phyloP scores from a whole-genome alignment of 2,888 invertebrate species.

The Drosophila hamatofila region DNA sequence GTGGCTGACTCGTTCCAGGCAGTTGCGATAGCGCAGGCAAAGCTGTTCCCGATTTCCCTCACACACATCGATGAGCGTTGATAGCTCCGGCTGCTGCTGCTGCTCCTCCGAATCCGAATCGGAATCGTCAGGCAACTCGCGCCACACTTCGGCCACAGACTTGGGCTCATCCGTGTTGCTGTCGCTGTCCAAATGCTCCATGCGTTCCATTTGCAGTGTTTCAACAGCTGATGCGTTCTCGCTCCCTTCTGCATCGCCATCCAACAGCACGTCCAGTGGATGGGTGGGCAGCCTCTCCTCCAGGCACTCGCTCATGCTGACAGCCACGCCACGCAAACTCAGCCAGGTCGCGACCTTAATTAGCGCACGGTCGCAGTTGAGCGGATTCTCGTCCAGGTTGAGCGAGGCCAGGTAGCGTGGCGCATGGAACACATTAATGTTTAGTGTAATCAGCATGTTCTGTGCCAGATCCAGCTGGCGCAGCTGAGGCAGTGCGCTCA shows the following conservation, averaged over 20 bases:
- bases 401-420: slow-evolving; percentile 86
- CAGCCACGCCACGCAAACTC: slow-evolving; percentile 63
- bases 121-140: slow-evolving; percentile 50
- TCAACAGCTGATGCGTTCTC: not conserved
- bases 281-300: slow-evolving; percentile 31
- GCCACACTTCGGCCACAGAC: slow-evolving; percentile 54
- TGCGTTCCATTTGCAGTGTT: slow-evolving; percentile 73
- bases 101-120: slow-evolving; percentile 35
- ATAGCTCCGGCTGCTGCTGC: slow-evolving; percentile 22
- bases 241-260: not conserved
- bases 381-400: slow-evolving; percentile 87
- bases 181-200: slow-evolving; percentile 58
- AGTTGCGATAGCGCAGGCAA: slow-evolving; percentile 76
- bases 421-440: slow-evolving; percentile 85
- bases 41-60: slow-evolving; percentile 62
- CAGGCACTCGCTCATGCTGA: slow-evolving; percentile 74
- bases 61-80: slow-evolving; percentile 66
- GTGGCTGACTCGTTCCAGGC: slow-evolving; percentile 71
- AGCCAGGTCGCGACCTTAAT: slow-evolving; percentile 70
- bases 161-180: slow-evolving; percentile 29
- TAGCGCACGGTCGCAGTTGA: slow-evolving; percentile 86
- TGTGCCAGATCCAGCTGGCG: slow-evolving; percentile 87
- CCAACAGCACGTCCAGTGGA: slow-evolving; percentile 21
- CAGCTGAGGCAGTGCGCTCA: slow-evolving; percentile 87
- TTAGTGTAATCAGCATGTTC: slow-evolving; percentile 87